Base-by-base conservation (phyloP, 2,113 vertebrate species). In the Nycticebus coucang region DNA sequence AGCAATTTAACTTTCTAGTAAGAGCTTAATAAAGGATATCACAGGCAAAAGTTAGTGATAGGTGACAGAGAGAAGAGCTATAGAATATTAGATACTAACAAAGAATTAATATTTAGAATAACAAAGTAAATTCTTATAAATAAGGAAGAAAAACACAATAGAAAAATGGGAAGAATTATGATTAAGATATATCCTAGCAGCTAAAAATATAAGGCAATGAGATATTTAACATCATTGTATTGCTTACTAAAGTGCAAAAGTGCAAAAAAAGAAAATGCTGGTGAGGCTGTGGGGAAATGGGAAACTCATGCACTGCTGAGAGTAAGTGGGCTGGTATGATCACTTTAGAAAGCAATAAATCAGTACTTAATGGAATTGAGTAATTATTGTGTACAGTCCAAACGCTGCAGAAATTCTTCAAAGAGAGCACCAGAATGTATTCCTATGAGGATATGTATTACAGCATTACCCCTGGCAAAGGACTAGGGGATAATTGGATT, bases 71-170 rank as follows among this genome's bases (percentile, higher is more conserved):
- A 72, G 21, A 71, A 83, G 64, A 66, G 3, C 22, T 57, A 72
- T 30, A 85, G 64, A 37, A 79, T 37, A 85, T 72, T 80, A 45
- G 66, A 18, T 6, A 85, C 1, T 57, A 57, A 78, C 35, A 37
- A 69, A 50, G 12, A 80, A 85, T 35, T 57, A 30, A 85, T 72
- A 66, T 74, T 55, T 89, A 45, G 21, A 57, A 72, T 69, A 72
- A 85, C 11, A 77, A 7, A 37, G 24, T 59, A 64, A 69, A 72
- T 64, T 64, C 30, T 14, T 64, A 13, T 57, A 74, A 55, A 45
- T 24, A 95, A 41, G 12, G 28, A 93, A 92, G 37, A 55, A 62
- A 88, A 95, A n/a, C n/a, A 85, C 7, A 84, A 59, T 5, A 88
- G 12, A 71, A 89, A 64, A 59, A 64, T 50, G 26, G 18, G 64